These are phyloP conservation scores for Rhynchonycteris naso DNA, from an alignment of 2,797 vertebrate genomes.

Conservation along the genomic window DNA sequence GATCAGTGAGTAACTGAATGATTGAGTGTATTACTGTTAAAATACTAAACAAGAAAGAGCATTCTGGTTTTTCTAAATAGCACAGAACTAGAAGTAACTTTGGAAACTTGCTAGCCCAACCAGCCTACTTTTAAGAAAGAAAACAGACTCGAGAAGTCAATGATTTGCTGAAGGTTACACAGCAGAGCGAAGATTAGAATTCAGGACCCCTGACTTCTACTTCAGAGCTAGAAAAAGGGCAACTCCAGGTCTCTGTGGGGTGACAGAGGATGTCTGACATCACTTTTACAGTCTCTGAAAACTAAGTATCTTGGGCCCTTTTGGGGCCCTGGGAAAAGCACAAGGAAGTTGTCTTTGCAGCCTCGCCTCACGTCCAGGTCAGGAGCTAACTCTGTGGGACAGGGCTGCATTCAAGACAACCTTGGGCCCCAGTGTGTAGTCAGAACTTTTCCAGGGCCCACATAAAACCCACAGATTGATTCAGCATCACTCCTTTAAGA, in stretches of 20 bases:
- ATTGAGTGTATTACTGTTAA: neutral
- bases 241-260: neutral
- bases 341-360: neutral
- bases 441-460: constrained; percentile 17
- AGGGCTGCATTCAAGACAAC: neutral
- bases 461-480: constrained; percentile 69
- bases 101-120: neutral
- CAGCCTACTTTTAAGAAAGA: neutral
- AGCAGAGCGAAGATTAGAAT: neutral
- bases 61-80: neutral
- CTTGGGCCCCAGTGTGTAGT: neutral
- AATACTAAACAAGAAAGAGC: neutral
- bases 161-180: neutral
- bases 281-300: neutral
- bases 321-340: neutral
- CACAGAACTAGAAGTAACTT: neutral
- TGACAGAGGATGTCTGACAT: neutral
- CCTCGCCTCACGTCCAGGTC: neutral
- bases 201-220: neutral
- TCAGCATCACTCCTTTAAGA: constrained; percentile 65
- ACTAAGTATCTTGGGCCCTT: neutral
- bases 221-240: neutral
- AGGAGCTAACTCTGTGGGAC: neutral
- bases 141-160: neutral
- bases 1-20: neutral